Base-by-base conservation (phyloP, 2,888 invertebrate species). In the Lasioglossum leucozonium region DNA sequence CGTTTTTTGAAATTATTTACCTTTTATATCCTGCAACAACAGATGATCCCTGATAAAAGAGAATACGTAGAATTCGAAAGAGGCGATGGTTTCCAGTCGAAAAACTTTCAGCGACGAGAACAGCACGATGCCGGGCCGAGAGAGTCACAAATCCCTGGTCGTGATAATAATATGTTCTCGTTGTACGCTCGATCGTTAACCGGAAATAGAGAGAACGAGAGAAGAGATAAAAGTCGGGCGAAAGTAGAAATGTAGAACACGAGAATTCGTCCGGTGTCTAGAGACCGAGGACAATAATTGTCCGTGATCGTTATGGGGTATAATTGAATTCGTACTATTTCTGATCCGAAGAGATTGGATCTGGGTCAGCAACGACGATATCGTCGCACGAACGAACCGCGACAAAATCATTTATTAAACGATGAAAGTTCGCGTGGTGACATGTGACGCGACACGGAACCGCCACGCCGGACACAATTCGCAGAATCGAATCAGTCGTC, bases 361-460 rank as follows among this genome's bases (percentile, higher is more conserved):
- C 74, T 69, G 4, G 51, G 51, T 67, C 40, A 40, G 51, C 4
- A 55, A n/a, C 58, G 58, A 18, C 44, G 62, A 30, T 62, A 76
- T 77, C 79, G 75, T 81, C 77, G 67, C 47, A 69, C 77, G 62
- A 76, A 69, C 77, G 72, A 79, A 77, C 73, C 77, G 77, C 77
- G 69, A 77, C 74, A 37, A 77, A 81, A 73, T 69, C 62, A 37
- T 74, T 81, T 81, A 74, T 77, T 73, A 81, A 81, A 40, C 47
- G 72, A 65, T 40, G 62, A 71, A 77, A 37, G 34, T 44, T 62
- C 62, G 30, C 62, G 62, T 62, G 62, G 62, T 34, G 34, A 62
- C 62, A 62, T 30, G 62, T 34, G 62, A 26, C 62, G 34, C 34
- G 69, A 71, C 44, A n/a, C 67, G 67, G 77, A 65, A 72, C 40